Conservation (phyloP, 2,797 vertebrate genomes). For the Poeciliopsis gracilis region DNA sequence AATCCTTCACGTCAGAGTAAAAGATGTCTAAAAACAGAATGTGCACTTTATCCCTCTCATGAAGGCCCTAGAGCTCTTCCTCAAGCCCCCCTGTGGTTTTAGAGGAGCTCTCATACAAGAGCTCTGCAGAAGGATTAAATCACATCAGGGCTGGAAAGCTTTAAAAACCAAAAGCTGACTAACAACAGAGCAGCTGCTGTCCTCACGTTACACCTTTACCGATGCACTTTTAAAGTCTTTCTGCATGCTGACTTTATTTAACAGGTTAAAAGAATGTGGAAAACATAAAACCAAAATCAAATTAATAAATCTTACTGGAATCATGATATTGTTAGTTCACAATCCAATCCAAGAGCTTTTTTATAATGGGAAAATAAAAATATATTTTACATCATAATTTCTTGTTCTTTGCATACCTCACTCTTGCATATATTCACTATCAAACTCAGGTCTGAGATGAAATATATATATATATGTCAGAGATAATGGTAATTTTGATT, state of each 20-base stretch:
- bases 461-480: too few relatives aligned
- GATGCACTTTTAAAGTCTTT: background rate
- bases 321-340: too few relatives aligned
- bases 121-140: background rate
- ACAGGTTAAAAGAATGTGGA: background rate
- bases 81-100: background rate
- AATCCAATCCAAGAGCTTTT: too few relatives aligned
- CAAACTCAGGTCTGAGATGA: too few relatives aligned
- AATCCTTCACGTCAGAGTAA: background rate
- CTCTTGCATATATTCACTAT: too few relatives aligned
- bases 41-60: background rate
- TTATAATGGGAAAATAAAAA: too few relatives aligned
- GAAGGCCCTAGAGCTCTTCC: background rate
- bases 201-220: background rate
- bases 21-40: background rate
- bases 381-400: too few relatives aligned
- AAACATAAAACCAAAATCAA: too few relatives aligned
- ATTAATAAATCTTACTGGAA: too few relatives aligned
- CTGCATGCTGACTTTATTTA: background rate
- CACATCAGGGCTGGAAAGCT: background rate
- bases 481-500: too few relatives aligned
- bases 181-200: background rate
- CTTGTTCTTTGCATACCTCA: too few relatives aligned
- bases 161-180: background rate
- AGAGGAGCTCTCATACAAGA: background rate